Conservation (phyloP, 2,113 vertebrate species). For the Numenius arquata region DNA sequence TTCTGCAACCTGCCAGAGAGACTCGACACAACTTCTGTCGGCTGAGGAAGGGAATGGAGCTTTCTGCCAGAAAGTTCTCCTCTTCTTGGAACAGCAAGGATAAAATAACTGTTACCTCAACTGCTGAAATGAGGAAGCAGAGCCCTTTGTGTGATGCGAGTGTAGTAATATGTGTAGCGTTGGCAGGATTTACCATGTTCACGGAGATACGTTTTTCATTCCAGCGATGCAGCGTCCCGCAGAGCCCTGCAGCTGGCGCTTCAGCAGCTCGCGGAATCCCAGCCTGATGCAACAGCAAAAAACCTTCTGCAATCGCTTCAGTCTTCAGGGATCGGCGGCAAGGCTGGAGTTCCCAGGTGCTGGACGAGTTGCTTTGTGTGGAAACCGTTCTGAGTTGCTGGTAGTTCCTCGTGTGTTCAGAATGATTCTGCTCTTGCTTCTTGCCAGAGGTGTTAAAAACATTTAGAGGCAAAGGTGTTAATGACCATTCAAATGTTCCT, state of each 20-base stretch:
- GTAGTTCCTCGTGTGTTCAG: neutral
- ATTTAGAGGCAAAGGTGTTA: neutral
- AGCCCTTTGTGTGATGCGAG: neutral
- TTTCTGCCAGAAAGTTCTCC: neutral
- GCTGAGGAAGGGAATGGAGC: neutral
- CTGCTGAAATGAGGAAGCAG: neutral
- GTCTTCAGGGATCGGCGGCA: conserved; percentile 85
- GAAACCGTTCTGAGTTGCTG: neutral
- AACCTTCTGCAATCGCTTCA: conserved; percentile 87
- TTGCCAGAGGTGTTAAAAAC: neutral
- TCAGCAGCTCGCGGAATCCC: conserved; percentile 84
- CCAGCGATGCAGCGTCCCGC: conserved; percentile 90
- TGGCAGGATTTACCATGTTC: neutral
- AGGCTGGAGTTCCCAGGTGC: conserved; percentile 84
- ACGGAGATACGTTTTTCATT: fast-evolving
- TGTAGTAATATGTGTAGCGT: fast-evolving
- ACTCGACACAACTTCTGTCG: neutral
- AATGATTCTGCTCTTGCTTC: neutral
- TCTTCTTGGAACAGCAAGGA: neutral
- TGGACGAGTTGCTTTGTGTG: neutral
- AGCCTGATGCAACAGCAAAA: conserved; percentile 85
- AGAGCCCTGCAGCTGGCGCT: conserved; percentile 87
- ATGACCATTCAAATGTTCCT: neutral
- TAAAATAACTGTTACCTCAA: fast-evolving
- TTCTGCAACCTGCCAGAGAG: fast-evolving